A percentile compares a stretch with the other conserved stretches of the same genome.
Evolutionary conservation across 2,113 vertebrate species (phyloP).

Genomic region (Penelope pileata): DNA sequence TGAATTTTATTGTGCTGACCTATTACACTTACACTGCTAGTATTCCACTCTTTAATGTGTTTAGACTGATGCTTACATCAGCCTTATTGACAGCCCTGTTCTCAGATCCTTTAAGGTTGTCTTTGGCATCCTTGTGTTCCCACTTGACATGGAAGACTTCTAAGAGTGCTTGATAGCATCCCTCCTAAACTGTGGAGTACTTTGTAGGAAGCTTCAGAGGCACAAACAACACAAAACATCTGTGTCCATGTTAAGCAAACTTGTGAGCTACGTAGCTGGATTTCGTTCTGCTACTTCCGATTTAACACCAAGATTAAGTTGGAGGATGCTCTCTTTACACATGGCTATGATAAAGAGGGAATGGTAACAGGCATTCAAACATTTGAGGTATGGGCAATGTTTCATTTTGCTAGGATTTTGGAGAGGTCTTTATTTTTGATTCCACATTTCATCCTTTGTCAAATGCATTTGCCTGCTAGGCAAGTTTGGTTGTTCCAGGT

Average conservation of each 20-base stretch:
- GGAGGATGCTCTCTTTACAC: background rate
- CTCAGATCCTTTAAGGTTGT: background rate
- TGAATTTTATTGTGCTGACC: background rate
- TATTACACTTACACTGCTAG: background rate
- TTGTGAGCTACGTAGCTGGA: background rate
- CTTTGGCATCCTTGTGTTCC: background rate
- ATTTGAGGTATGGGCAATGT: background rate
- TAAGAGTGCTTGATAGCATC: background rate
- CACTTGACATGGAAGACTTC: background rate
- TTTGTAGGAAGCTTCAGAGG: background rate
- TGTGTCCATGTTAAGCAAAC: background rate
- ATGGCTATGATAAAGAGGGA: background rate
- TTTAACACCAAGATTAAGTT: background rate
- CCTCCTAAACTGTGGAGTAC: background rate
- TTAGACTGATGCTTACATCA: rapidly evolving
- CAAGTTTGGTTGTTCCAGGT: background rate
- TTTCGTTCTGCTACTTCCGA: background rate
- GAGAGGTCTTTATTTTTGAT: background rate
- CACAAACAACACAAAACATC: background rate
- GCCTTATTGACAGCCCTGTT: background rate
- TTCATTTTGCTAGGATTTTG: background rate
- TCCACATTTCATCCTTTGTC: background rate
- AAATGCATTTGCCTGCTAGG: background rate
- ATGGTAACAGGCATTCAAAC: background rate
- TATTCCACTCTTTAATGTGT: background rate